A percentile compares a stretch with the other conserved stretches of the same genome.
Evolutionary conservation across 2,888 invertebrate genomes (phyloP).

Genomic region (Ephialtes manifestator): DNA sequence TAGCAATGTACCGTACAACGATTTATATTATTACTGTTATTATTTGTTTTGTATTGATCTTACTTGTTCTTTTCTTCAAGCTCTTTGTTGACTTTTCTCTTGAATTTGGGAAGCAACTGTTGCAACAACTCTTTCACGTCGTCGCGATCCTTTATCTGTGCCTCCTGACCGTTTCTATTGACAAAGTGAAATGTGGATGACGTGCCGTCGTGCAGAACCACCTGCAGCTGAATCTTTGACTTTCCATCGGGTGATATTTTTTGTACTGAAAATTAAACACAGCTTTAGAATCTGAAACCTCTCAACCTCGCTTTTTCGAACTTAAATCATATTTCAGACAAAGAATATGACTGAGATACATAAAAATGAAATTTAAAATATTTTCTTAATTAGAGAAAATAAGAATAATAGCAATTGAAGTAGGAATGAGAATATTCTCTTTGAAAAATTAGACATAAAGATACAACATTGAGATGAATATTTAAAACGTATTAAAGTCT

Average conservation of each 20-base stretch:
- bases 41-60: slow-evolving; percentile 63
- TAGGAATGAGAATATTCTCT: too few species aligned
- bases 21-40: slow-evolving; percentile 12
- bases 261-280: slow-evolving; percentile 91
- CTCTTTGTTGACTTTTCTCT: slow-evolving; percentile 96
- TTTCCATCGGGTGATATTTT: slow-evolving; percentile 99
- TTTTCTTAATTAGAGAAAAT: background rate
- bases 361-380: background rate
- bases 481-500: too few species aligned
- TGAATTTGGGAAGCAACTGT: slow-evolving; percentile 96
- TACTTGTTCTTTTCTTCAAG: slow-evolving; percentile 95
- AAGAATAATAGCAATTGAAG: background rate
- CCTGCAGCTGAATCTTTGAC: slow-evolving; percentile 98
- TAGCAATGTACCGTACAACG: background rate
- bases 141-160: slow-evolving; percentile 96
- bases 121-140: slow-evolving; percentile 97
- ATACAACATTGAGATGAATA: too few species aligned
- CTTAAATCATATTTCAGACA: background rate
- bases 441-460: too few species aligned
- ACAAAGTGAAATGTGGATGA: slow-evolving; percentile 99
- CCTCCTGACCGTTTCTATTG: slow-evolving; percentile 93
- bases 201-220: slow-evolving; percentile 96
- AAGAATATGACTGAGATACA: background rate
- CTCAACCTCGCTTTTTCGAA: background rate
- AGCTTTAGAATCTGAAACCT: slow-evolving; percentile 3